Evolutionary conservation across 2,113 vertebrate species (phyloP).

Genomic region (Tenebrosternarchus preto): DNA sequence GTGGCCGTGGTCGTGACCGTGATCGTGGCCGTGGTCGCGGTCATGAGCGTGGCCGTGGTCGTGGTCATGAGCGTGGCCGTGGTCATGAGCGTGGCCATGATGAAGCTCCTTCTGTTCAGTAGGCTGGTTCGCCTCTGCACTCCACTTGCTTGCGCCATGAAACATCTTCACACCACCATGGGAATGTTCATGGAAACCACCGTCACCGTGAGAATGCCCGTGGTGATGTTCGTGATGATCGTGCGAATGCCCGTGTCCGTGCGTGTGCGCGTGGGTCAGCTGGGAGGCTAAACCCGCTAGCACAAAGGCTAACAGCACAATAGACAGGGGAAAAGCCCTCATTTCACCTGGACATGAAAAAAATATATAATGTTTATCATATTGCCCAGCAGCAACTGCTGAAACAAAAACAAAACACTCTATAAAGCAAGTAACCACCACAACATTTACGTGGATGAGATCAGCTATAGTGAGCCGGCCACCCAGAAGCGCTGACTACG

Average conservation of each 20-base stretch:
- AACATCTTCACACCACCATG: constrained; percentile 71
- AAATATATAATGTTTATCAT: neutral
- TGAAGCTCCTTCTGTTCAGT: constrained; percentile 56
- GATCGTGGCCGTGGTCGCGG: neutral
- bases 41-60: neutral
- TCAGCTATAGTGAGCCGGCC: neutral
- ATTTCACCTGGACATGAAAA: constrained; percentile 59
- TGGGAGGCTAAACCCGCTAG: constrained; percentile 58
- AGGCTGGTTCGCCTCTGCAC: constrained; percentile 71
- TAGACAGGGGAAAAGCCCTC: constrained; percentile 57
- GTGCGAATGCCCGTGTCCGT: constrained; percentile 57
- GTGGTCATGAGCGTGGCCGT: neutral
- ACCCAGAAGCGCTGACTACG: neutral
- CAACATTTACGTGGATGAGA: neutral
- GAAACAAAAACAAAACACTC: neutral
- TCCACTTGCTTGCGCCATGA: constrained; percentile 79
- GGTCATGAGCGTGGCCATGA: neutral
- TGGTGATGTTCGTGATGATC: constrained; percentile 67
- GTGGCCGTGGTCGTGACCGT: neutral
- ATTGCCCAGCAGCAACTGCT: neutral
- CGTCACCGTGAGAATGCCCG: constrained; percentile 66
- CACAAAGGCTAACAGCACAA: constrained; percentile 58
- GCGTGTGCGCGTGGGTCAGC: constrained; percentile 60
- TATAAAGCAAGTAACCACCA: constrained; percentile 7
- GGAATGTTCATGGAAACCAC: constrained; percentile 62